Base-by-base conservation (phyloP, 1,140 invertebrate genomes). In the Vanessa tameamea region DNA sequence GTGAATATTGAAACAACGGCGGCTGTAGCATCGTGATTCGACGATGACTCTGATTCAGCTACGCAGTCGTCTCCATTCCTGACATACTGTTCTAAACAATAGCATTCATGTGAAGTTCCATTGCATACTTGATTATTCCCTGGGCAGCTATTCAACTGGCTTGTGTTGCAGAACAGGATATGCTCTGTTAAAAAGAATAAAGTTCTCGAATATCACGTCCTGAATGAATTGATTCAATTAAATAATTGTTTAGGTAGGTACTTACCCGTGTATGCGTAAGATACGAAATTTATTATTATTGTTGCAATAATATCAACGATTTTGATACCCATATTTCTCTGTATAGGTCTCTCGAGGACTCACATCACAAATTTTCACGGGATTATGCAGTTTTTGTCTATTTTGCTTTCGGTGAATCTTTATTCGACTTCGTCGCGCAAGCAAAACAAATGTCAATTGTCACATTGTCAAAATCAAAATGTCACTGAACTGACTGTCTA, bases 171-270 rank as follows among this genome's bases (percentile, higher is more conserved):
- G 78, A 85, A 82, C 90, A 88, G 90, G 90, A 92, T 89, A 81
- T 89, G 80, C 72, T 92, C 89, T 91, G 90, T 91, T 91, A 91
- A 92, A 90, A 91, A 89, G 87, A 91, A 89, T 85, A 85, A 83
- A 83, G 76, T 82, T 82, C 82, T 84, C 76, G 73, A 72, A 82
- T 84, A 87, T 90, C 82, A 85, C 82, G 75, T 78, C 79, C 80
- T 71, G 77, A 74, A 82, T 75, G 85, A 88, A 90, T 92, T 91
- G 87, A 89, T 88, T 92, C 89, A 92, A 92, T 92, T 92, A 92
- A 89, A 92, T 92, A 90, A 91, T 91, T 85, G 89, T 82, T 77
- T 86, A 61, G 68, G 68, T 86, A 61, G 68, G 68, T 69, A 89
- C 90, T 91, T 87, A 92, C 90, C 89, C 79, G 86, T 80, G 79